Base-by-base conservation (phyloP, 2,113 vertebrate genomes). In the Acanthochromis polyacanthus region DNA sequence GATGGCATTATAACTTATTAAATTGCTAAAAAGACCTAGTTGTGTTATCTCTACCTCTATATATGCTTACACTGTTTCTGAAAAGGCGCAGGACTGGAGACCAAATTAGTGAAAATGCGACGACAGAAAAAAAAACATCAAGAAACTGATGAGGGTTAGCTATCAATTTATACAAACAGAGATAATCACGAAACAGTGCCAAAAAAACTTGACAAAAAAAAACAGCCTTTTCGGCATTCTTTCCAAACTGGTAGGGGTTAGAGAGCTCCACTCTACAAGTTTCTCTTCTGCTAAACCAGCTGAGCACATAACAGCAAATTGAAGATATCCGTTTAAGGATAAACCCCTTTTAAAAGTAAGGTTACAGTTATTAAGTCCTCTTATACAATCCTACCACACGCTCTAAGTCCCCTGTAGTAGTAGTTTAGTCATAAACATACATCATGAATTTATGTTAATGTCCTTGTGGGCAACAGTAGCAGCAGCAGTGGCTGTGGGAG, bases 401-500 rank as follows among this genome's bases (percentile, higher is more conserved):
- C 16, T 50, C 17, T n/a, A 50, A 56, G 5, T 58, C 23, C 16
- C 45, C 51, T 59, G 19, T 25, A 25, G 11, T 25, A 25, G 11
- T 2, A 20, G 20, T 30, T 53, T 5, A 51, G 30, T 15, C 45
- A 63, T 25, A 58, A 10, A 64, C 16, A 25, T 43, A 46, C 28
- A 52, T n/a, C 56, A 59, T 32, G 23, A 30, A 66, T 48, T 61
- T 12, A 20, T 36, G 7, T 62, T 19, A 57, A 61, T 61, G 25
- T 30, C 28, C 43, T 10, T 43, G 51, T 78, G 62, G 28, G 55
- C 16, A 72, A n/a, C 38, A 36, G 32, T 36, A 61, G 25, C 38
- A 69, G n/a, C 30, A 55, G 56, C 48, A 69, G 51, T 55, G 9
- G 14, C 48, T 20, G 53, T 72, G 52, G 28, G 51, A 56, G 51